Conservation (phyloP, 2,888 invertebrate genomes). For the Aleiodes alternator region DNA sequence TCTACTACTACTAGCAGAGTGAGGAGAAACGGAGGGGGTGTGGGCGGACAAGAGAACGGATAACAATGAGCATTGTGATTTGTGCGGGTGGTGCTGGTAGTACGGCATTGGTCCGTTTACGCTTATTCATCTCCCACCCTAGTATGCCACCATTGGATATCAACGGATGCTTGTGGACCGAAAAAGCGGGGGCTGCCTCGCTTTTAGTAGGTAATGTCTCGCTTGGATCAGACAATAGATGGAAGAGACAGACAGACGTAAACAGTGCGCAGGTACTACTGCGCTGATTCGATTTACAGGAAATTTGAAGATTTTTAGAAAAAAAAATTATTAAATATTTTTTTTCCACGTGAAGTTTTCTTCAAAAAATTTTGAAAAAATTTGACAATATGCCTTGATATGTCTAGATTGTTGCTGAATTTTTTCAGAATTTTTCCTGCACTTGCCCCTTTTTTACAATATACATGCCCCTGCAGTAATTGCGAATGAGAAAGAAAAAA, state of each 20-base stretch:
- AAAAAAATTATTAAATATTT: no score
- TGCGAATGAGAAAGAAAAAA: no score
- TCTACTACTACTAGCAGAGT: not conserved
- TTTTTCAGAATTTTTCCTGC: no score
- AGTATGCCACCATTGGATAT: constrained; percentile 64
- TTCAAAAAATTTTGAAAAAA: no score
- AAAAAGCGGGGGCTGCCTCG: constrained; percentile 62
- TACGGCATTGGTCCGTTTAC: constrained; percentile 65
- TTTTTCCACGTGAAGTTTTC: no score
- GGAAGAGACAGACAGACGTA: constrained; percentile 53
- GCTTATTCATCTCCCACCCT: constrained; percentile 61
- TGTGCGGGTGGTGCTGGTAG: constrained; percentile 71
- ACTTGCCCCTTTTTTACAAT: no score
- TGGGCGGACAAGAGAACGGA: constrained; percentile 71
- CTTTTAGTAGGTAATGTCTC: constrained; percentile 58
- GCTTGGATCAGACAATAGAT: constrained; percentile 66
- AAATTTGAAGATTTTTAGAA: no score
- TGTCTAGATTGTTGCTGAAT: no score
- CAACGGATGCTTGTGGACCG: constrained; percentile 54
- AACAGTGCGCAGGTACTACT: constrained; percentile 61
- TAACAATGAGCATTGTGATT: constrained; percentile 76
- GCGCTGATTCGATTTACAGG: not conserved
- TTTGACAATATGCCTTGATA: no score
- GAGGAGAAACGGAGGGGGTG: constrained; percentile 59
- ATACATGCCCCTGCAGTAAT: no score